Conservation (phyloP, 2,888 invertebrate genomes). For the Trisateles emortualis region DNA sequence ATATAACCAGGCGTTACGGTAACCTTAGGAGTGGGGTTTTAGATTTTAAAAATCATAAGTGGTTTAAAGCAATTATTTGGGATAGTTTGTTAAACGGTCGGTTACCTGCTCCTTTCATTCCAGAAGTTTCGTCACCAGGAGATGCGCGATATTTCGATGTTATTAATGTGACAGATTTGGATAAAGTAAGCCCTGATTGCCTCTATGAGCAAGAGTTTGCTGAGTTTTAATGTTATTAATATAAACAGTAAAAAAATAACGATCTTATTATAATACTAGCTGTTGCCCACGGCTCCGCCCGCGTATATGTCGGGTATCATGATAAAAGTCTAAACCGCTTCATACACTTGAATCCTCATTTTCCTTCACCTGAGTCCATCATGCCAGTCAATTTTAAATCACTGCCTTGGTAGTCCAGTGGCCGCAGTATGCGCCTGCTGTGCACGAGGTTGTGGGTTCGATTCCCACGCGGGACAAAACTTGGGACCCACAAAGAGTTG, state of each 20-base stretch:
- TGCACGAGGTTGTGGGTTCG: too few relatives aligned
- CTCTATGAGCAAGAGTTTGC: conserved; percentile 89
- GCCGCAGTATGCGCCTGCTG: too few relatives aligned
- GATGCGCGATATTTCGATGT: conserved; percentile 91
- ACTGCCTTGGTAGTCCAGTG: too few relatives aligned
- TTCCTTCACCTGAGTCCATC: too few relatives aligned
- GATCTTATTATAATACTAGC: too few relatives aligned
- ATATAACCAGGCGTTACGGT: conserved; percentile 89
- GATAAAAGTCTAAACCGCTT: too few relatives aligned
- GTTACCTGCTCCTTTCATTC: conserved; percentile 88
- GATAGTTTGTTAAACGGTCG: conserved; percentile 92
- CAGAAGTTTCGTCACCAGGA: conserved; percentile 86
- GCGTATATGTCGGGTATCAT: too few relatives aligned
- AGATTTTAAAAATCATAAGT: conserved; percentile 97
- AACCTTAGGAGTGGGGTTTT: conserved; percentile 92
- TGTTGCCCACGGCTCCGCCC: too few relatives aligned
- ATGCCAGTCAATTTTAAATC: too few relatives aligned
- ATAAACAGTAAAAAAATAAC: conserved; percentile 43
- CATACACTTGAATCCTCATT: too few relatives aligned
- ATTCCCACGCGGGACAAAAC: too few relatives aligned
- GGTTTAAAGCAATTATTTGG: conserved; percentile 96
- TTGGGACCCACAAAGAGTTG: too few relatives aligned
- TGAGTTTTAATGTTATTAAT: conserved; percentile 84
- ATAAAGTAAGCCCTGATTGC: conserved; percentile 82
- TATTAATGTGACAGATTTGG: conserved; percentile 86